Conservation (phyloP, 2,113 vertebrate genomes). For the Pseudorhombus dupliciocellatus region DNA sequence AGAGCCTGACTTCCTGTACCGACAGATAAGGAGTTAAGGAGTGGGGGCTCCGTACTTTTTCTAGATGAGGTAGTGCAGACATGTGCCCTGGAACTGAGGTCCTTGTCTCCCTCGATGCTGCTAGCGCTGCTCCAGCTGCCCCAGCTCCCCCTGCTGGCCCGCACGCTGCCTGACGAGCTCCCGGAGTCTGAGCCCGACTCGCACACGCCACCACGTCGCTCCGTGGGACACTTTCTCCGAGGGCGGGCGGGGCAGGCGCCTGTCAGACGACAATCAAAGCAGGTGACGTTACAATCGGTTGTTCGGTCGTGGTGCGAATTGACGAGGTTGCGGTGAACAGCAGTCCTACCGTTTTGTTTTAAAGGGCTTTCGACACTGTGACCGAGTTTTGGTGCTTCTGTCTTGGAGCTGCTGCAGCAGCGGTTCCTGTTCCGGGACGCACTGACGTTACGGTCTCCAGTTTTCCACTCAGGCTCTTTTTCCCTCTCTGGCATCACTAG, state of each 20-base stretch:
- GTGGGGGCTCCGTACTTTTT: slow-evolving; percentile 77
- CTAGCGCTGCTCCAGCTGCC: slow-evolving; percentile 98
- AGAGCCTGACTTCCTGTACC: background rate
- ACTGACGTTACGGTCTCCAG: slow-evolving; percentile 69
- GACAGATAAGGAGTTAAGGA: background rate
- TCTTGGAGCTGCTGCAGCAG: slow-evolving; percentile 73
- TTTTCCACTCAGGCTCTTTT: slow-evolving; percentile 82
- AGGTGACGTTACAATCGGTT: background rate
- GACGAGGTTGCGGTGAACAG: too few relatives aligned
- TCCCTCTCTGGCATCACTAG: slow-evolving; percentile 81
- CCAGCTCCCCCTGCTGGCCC: slow-evolving; percentile 95
- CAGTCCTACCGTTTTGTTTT: slow-evolving; percentile 78
- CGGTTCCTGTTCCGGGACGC: slow-evolving; percentile 79
- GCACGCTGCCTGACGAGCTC: slow-evolving; percentile 91
- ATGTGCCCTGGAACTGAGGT: slow-evolving; percentile 72
- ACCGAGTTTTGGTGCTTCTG: slow-evolving; percentile 77
- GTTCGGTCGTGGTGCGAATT: background rate
- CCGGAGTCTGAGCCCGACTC: slow-evolving; percentile 95
- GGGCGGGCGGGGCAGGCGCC: slow-evolving; percentile 69
- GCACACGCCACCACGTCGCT: slow-evolving; percentile 85
- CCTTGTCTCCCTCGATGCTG: slow-evolving; percentile 93
- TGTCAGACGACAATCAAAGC: slow-evolving; percentile 26
- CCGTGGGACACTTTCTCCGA: slow-evolving; percentile 82
- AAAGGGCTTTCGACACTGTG: slow-evolving; percentile 60
- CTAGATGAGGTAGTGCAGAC: slow-evolving; percentile 80